Base-by-base conservation (phyloP, 2,113 vertebrate genomes). In the Parus major region DNA sequence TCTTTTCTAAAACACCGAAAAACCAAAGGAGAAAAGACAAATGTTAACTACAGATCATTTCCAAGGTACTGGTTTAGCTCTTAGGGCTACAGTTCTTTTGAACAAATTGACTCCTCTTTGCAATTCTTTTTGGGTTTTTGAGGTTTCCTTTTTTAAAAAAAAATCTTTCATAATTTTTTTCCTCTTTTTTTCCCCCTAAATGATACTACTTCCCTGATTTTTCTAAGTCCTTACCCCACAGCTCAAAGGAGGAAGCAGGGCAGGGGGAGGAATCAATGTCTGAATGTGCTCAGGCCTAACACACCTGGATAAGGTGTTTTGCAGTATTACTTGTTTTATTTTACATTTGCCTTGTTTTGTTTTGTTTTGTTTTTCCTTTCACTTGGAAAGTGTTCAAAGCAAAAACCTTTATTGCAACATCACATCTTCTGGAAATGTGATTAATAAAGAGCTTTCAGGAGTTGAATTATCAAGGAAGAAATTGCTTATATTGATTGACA, bases 401-500 rank as follows among this genome's bases (percentile, higher is more conserved):
- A 87, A 82, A 80, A 64, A 29, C n/a, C 28, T 80, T 80, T 80
- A 65, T 70, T 90, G 71, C 35, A 77, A n/a, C 23, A 80, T 59
- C 71, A 50, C 59, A 55, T 35, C 23, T 50, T 63, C 50, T 66
- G 50, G 56, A 73, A 96, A 88, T 1, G 0, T 55, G 68, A 66
- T 86, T 82, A 80, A 57, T 55, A 39, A 77, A 76, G 47, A 86
- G 33, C 47, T 88, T 83, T 49, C 52, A 78, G 36, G 56, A 88
- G 73, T 20, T 88, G 35, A 86, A 86, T 75, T 83, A 88, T 79
- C 52, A 81, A 35, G 59, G 29, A 94, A 92, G 76, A 78, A 93
- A 90, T 31, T 59, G 55, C 49, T 68, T 76, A 36, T 29, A 76
- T 79, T 80, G 75, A 79, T 88, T 87, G 76, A 46, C 17, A 85